Percentiles rank a stretch among this genome's conserved stretches.
These are phyloP conservation scores for Paratilapia polleni DNA, from an alignment of 2,113 vertebrate genomes.

Conservation along the genomic window DNA sequence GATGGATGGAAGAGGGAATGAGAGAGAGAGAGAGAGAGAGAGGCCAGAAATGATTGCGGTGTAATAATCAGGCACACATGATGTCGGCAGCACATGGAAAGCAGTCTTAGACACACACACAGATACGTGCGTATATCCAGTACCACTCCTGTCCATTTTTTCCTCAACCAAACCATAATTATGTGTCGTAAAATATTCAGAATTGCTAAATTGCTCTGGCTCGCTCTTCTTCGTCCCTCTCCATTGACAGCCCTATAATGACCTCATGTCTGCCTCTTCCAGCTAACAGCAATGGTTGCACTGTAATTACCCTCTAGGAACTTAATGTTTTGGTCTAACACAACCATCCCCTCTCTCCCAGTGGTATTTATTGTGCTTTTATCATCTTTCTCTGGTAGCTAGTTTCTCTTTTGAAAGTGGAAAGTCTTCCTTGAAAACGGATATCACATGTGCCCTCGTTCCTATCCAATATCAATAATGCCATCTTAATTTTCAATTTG, in stretches of 20 bases:
- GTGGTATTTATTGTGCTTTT: conserved; percentile 63
- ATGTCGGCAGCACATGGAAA: conserved; percentile 51
- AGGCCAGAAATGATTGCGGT: conserved; percentile 69
- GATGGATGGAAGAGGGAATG: conserved; percentile 57
- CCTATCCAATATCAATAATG: conserved; percentile 28
- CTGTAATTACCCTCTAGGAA: conserved; percentile 77
- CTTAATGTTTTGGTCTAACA: conserved; percentile 74
- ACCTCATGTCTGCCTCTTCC: conserved; percentile 78
- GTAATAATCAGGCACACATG: conserved; percentile 77
- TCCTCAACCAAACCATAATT: conserved; percentile 72
- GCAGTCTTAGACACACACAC: conserved; percentile 27
- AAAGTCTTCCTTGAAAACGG: conserved; percentile 50
- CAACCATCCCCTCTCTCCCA: conserved; percentile 61
- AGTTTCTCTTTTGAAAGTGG: conserved; percentile 14
- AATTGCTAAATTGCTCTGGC: conserved; percentile 78
- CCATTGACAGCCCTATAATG: conserved; percentile 71
- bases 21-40: conserved; percentile 17
- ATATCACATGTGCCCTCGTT: conserved; percentile 21
- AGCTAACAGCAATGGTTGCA: conserved; percentile 66
- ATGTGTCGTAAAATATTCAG: conserved; percentile 77
- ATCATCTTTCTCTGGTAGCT: conserved; percentile 51
- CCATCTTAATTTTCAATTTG: conserved; percentile 36
- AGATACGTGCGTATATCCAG: conserved; percentile 34
- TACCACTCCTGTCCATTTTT: conserved; percentile 52
- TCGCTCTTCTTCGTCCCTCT: conserved; percentile 65